Evolutionary conservation across 2,113 vertebrate genomes (phyloP).

Genomic region (Typhlomys cinereus): DNA sequence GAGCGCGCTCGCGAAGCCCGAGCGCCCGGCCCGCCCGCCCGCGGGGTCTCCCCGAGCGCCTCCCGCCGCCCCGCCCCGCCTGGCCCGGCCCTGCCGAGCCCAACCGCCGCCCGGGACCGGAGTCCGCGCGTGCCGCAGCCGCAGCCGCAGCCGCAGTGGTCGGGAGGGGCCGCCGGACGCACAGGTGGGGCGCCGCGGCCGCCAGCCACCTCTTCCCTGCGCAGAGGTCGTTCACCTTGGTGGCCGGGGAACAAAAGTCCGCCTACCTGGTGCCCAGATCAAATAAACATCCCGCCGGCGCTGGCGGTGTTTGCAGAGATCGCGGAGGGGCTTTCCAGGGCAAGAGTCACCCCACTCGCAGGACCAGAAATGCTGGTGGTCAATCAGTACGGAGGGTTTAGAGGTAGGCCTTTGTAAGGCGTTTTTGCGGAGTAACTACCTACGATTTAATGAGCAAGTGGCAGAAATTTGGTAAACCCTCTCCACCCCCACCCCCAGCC

Average conservation of each 20-base stretch:
- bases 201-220: rapidly evolving
- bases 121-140: background rate
- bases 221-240: background rate
- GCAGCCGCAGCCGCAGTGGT: background rate
- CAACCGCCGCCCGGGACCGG: background rate
- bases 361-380: background rate
- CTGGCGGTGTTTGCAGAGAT: background rate
- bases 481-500: background rate
- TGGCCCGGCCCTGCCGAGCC: background rate
- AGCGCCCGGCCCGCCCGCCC: background rate
- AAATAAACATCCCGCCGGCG: background rate
- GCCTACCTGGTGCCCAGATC: background rate
- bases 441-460: background rate
- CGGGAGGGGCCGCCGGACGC: background rate
- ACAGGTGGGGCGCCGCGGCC: conserved; percentile 49
- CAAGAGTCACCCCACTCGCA: background rate
- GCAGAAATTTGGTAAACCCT: conserved; percentile 45
- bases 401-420: conserved; percentile 31
- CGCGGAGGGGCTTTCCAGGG: background rate
- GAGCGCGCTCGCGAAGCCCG: conserved; percentile 47
- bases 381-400: background rate
- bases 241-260: background rate
- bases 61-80: rapidly evolving
- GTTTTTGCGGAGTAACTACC: background rate
- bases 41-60: background rate